Percentiles rank a stretch among this genome's conserved stretches.
These are phyloP conservation scores for Diplodus sargus DNA, from an alignment of 2,797 vertebrate genomes.

Conservation along the genomic window DNA sequence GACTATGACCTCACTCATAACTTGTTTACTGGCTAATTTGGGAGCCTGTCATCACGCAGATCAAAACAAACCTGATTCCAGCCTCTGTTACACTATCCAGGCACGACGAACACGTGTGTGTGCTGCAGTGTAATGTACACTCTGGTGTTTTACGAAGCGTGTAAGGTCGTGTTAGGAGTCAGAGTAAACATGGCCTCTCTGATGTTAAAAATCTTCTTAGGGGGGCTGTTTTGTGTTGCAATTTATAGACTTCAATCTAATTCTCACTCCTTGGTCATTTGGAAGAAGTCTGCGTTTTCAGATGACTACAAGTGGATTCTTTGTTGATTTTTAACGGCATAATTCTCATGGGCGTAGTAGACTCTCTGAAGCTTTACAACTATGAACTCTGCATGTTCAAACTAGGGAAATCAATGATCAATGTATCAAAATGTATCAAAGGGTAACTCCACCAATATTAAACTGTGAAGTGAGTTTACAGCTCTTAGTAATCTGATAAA, in stretches of 20 bases:
- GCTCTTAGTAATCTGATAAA: no score
- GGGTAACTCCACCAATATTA: no score
- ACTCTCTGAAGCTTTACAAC: not conserved
- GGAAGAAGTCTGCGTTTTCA: constrained; percentile 1
- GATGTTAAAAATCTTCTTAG: not conserved
- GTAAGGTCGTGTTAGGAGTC: not conserved
- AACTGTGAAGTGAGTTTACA: no score
- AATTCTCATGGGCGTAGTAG: not conserved
- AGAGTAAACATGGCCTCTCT: constrained; percentile 6
- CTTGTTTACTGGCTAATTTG: not conserved
- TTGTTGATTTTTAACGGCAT: not conserved
- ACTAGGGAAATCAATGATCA: no score
- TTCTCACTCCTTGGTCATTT: not conserved
- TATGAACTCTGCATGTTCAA: not conserved
- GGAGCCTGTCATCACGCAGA: constrained; percentile 24
- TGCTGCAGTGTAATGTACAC: not conserved
- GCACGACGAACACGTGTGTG: not conserved
- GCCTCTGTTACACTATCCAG: constrained; percentile 48
- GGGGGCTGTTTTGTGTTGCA: not conserved
- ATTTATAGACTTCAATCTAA: not conserved
- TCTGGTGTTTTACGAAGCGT: constrained; percentile 2
- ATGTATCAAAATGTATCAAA: no score
- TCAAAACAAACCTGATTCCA: constrained; percentile 59
- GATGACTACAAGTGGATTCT: not conserved
- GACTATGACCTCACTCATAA: no score